Percentiles rank a stretch among this genome's conserved stretches.
Conservation (phyloP, 2,113 vertebrate species). For the Piaya cayana region DNA sequence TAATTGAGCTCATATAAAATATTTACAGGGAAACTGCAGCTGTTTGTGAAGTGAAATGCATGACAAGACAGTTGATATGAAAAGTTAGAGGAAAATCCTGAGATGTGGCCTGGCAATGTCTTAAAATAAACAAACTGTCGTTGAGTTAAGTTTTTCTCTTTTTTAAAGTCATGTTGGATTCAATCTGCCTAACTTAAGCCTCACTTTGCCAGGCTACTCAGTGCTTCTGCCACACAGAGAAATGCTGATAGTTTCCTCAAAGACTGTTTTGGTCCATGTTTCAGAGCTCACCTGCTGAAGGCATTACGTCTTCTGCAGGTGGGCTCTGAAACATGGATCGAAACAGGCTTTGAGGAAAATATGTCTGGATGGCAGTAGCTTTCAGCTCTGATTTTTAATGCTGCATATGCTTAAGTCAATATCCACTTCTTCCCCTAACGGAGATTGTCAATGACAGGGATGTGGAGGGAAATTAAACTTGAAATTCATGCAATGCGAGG, state of each 20-base stretch:
- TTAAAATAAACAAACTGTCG: constrained; percentile 4
- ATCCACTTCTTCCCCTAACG: not conserved
- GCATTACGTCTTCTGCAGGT: not conserved
- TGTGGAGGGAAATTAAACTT: not conserved
- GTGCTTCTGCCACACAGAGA: not conserved
- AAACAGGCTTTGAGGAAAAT: no score
- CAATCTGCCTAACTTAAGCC: not conserved
- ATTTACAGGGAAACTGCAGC: constrained; percentile 36
- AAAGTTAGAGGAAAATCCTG: not conserved
- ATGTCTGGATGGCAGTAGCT: not conserved
- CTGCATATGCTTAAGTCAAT: not conserved
- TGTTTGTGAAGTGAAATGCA: not conserved
- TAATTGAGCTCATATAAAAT: constrained; percentile 24
- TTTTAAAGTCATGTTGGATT: not conserved
- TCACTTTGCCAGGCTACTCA: not conserved
- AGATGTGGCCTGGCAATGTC: not conserved
- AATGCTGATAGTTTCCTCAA: not conserved
- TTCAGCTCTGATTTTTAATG: not conserved
- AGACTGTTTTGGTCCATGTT: not conserved
- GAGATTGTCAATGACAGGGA: not conserved
- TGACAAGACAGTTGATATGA: not conserved
- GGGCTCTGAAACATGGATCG: no score
- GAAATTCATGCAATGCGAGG: not conserved
- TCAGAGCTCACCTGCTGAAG: not conserved
- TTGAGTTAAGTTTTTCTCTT: not conserved